These are phyloP conservation scores for Hipparchia sbordonii DNA, from an alignment of 2,888 invertebrate species.

Conservation along the genomic window DNA sequence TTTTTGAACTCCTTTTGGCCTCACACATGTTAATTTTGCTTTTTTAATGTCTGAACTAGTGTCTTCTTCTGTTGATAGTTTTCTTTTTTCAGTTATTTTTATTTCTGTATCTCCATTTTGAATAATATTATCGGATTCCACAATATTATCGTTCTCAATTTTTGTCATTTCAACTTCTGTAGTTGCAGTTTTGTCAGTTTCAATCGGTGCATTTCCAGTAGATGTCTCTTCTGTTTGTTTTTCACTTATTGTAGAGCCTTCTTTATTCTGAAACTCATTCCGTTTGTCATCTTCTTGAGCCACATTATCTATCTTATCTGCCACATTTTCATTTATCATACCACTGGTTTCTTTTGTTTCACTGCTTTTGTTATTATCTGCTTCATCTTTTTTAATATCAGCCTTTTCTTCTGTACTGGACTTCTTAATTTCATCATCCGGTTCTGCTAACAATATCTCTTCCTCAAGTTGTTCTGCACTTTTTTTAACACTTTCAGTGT, in stretches of 20 bases:
- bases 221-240: background rate
- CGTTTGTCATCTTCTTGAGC: slow-evolving; percentile 35
- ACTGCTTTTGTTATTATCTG: background rate
- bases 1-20: slow-evolving; percentile 61
- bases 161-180: slow-evolving; percentile 7
- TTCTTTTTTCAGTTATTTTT: slow-evolving; percentile 60
- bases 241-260: background rate
- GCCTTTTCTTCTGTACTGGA: background rate
- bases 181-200: slow-evolving; percentile 5
- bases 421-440: slow-evolving; percentile 30
- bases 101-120: slow-evolving; percentile 31
- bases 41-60: slow-evolving; percentile 56
- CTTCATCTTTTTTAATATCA: slow-evolving; percentile 25
- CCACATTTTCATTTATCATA: background rate
- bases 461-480: slow-evolving; percentile 40
- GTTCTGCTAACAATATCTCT: slow-evolving; percentile 37
- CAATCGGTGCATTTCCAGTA: background rate
- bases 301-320: background rate
- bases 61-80: slow-evolving; percentile 52
- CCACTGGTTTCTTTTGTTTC: background rate
- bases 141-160: slow-evolving; percentile 28
- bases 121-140: slow-evolving; percentile 16
- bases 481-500: slow-evolving; percentile 27
- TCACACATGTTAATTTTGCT: slow-evolving; percentile 59
- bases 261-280: background rate